These are phyloP conservation scores for Lemur catta DNA, from an alignment of 2,797 vertebrate genomes.

Conservation along the genomic window DNA sequence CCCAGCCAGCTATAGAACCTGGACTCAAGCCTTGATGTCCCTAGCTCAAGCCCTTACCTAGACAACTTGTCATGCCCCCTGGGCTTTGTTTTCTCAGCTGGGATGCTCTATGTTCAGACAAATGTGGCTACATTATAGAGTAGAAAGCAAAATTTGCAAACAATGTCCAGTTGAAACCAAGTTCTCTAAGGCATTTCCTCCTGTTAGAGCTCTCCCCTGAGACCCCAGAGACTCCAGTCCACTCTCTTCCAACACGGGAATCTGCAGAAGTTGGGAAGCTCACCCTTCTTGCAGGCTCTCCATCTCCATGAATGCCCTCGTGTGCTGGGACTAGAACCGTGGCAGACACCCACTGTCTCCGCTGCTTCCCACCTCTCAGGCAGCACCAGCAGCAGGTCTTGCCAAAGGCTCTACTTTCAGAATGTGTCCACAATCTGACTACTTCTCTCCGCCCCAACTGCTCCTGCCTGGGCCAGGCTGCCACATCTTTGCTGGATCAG, in stretches of 20 bases:
- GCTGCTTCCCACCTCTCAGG: background rate
- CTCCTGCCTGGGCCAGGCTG: rapidly evolving
- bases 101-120: background rate
- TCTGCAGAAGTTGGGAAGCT: background rate
- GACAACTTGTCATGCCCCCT: background rate
- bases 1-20: background rate
- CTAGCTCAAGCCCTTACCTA: too few relatives aligned
- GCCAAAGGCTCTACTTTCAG: background rate
- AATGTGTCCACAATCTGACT: background rate
- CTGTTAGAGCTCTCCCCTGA: background rate
- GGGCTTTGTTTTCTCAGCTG: background rate
- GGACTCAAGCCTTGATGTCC: background rate
- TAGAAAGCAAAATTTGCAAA: background rate
- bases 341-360: rapidly evolving
- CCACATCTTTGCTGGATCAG: background rate
- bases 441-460: background rate
- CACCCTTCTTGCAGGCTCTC: background rate
- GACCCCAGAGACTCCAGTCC: too few relatives aligned
- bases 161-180: background rate
- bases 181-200: background rate
- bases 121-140: background rate
- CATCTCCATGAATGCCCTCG: too few relatives aligned
- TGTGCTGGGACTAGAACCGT: background rate
- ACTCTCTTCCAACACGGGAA: background rate
- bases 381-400: background rate